Conservation (phyloP, 2,797 vertebrate genomes). For the Megaceryle alcyon region DNA sequence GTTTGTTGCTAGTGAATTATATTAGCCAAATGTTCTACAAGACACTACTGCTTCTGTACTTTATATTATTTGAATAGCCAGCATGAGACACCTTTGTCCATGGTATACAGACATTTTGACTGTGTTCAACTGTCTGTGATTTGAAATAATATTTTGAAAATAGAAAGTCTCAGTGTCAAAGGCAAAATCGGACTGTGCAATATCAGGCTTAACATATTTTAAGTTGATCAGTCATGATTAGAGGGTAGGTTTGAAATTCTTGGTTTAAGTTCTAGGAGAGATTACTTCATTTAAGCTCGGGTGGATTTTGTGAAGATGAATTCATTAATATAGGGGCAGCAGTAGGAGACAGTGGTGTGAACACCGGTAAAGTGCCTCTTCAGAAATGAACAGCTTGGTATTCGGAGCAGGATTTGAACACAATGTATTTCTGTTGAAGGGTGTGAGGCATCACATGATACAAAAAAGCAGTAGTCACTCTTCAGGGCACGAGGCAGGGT, state of each 20-base stretch:
- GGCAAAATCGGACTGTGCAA: background rate
- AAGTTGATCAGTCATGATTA: background rate
- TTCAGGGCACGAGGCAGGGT: background rate
- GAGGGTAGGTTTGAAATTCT: background rate
- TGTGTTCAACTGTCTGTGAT: background rate
- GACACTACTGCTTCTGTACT: background rate
- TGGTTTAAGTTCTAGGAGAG: background rate
- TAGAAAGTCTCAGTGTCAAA: background rate
- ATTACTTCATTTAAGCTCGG: background rate
- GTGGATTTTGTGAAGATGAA: background rate
- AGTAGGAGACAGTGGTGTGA: background rate
- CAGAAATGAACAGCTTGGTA: background rate
- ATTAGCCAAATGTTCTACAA: background rate
- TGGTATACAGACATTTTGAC: background rate
- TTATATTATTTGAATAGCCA: background rate
- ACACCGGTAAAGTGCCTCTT: background rate
- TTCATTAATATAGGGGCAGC: background rate
- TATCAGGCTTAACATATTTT: background rate
- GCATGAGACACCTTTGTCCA: background rate
- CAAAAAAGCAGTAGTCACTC: background rate
- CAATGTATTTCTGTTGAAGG: background rate
- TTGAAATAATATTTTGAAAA: background rate
- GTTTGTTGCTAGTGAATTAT: background rate
- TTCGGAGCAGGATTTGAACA: background rate
- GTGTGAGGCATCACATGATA: background rate